A percentile compares a stretch with the other conserved stretches of the same genome.
phyloP scores from a whole-genome alignment of 1,140 invertebrate genomes.

The Apis florea region DNA sequence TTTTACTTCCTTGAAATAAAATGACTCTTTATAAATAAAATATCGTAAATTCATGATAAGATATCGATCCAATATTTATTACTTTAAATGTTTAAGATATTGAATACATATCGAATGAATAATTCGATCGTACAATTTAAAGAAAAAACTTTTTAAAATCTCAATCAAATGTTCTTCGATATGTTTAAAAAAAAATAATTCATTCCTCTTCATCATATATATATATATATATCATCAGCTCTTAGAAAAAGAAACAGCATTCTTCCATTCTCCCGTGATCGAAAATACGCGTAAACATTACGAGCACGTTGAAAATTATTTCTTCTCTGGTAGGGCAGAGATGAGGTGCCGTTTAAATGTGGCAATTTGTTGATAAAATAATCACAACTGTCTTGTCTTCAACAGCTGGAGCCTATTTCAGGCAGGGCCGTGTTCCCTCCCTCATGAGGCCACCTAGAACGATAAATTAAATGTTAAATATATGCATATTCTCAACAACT shows the following conservation, averaged over 20 bases:
- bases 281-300: slow-evolving; percentile 44
- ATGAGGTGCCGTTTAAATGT: slow-evolving; percentile 59
- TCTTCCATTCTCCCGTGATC: background rate
- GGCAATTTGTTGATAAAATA: slow-evolving; percentile 67
- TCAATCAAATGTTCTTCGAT: no score
- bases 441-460: slow-evolving; percentile 21
- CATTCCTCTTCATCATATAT: background rate
- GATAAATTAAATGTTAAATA: slow-evolving; percentile 33
- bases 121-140: no score
- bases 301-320: slow-evolving; percentile 35
- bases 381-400: slow-evolving; percentile 55
- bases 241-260: background rate
- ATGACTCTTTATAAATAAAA: no score
- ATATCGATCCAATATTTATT: no score
- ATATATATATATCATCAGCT: background rate
- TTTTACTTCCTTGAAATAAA: no score
- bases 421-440: slow-evolving; percentile 53
- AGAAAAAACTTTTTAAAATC: no score
- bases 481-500: background rate
- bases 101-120: no score
- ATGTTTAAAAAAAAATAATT: background rate
- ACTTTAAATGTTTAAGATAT: no score
- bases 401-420: slow-evolving; percentile 55
- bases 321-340: slow-evolving; percentile 39
- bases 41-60: no score